Percentiles rank a stretch among this genome's conserved stretches.
These are phyloP conservation scores for Leptoteleia sp. DNA, from an alignment of 1,140 invertebrate genomes.

Conservation along the genomic window DNA sequence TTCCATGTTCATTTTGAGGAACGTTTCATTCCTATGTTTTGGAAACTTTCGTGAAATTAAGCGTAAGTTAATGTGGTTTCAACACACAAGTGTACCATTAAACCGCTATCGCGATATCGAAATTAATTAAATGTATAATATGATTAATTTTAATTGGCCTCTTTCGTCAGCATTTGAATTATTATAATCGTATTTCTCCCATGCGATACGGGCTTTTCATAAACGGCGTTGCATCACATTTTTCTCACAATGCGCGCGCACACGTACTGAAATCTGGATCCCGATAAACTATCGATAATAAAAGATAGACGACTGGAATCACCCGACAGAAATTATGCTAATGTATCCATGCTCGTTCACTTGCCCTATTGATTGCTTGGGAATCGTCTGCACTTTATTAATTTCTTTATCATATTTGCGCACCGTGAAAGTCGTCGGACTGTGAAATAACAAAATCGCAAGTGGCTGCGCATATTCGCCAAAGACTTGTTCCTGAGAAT, in stretches of 20 bases:
- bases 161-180: conserved; percentile 21
- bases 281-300: conserved; percentile 32
- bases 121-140: conserved; percentile 28
- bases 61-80: too few relatives aligned
- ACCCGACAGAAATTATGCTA: conserved; percentile 14
- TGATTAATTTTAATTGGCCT: conserved; percentile 27
- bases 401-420: conserved; percentile 33
- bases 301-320: conserved; percentile 22
- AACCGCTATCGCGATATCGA: neutral
- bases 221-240: conserved; percentile 20
- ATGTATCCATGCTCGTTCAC: conserved; percentile 22
- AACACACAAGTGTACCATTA: neutral
- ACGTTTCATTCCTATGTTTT: too few relatives aligned
- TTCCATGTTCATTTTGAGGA: too few relatives aligned
- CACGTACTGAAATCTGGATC: conserved; percentile 17
- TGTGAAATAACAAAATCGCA: conserved; percentile 28
- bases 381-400: conserved; percentile 51
- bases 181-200: conserved; percentile 7
- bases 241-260: conserved; percentile 35
- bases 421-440: conserved; percentile 22
- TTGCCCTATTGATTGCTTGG: conserved; percentile 23
- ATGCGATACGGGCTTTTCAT: conserved; percentile 12
- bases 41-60: too few relatives aligned
- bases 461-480: conserved; percentile 3
- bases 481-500: conserved; percentile 19